Percentiles rank a stretch among this genome's conserved stretches.
These are phyloP conservation scores for Drosophila mayaguana DNA, from an alignment of 2,888 invertebrate species.

Conservation along the genomic window DNA sequence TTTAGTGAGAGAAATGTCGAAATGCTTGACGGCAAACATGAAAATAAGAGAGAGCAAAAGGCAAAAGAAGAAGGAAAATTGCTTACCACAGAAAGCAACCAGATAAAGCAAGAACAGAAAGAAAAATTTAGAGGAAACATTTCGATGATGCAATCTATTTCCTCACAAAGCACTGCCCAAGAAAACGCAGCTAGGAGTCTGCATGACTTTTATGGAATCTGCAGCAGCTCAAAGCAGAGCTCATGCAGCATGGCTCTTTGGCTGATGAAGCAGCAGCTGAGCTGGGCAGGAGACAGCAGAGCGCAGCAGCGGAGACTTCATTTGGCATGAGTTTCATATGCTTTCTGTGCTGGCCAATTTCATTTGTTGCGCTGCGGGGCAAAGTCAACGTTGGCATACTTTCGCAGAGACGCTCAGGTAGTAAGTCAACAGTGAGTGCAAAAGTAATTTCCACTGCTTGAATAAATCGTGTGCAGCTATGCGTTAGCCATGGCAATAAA, in stretches of 20 bases:
- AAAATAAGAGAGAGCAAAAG: conserved; percentile 20
- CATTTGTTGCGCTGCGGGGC: conserved; percentile 39
- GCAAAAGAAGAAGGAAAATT: conserved; percentile 22
- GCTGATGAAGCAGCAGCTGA: conserved; percentile 3
- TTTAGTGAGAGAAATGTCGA: conserved; percentile 13
- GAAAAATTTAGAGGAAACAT: conserved; percentile 5
- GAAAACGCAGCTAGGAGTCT: conserved; percentile 38
- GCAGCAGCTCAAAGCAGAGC: conserved; percentile 30
- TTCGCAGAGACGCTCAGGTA: conserved; percentile 6
- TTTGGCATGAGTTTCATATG: conserved; percentile 38
- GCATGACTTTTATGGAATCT: conserved; percentile 52
- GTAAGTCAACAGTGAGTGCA: conserved; percentile 59
- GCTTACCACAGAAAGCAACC: conserved; percentile 14
- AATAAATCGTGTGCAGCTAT: conserved; percentile 36
- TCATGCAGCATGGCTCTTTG: neutral
- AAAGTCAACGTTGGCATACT: conserved; percentile 19
- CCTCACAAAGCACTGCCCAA: conserved; percentile 42
- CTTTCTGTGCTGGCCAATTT: conserved; percentile 50
- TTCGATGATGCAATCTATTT: conserved; percentile 49
- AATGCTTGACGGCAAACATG: conserved; percentile 17
- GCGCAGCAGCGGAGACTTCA: conserved; percentile 11
- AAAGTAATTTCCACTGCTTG: conserved; percentile 38
- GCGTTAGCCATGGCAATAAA: conserved; percentile 33
- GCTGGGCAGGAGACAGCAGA: neutral
- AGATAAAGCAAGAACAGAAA: neutral